phyloP scores from a whole-genome alignment of 1,140 invertebrate genomes.

The Panulirus ornatus region DNA sequence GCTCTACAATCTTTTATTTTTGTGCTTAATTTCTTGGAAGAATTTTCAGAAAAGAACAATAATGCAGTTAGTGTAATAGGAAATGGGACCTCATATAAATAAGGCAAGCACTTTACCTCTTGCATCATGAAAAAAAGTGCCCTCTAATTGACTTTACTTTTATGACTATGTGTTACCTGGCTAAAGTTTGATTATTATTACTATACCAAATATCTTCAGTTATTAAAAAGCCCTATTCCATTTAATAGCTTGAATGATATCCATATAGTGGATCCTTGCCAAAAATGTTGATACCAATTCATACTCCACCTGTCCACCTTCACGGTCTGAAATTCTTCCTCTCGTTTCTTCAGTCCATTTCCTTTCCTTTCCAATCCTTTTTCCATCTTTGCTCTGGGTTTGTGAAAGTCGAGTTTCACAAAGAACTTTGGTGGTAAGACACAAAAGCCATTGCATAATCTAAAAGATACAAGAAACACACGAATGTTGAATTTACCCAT shows the following conservation, averaged over 20 bases:
- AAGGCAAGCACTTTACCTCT: too few species aligned
- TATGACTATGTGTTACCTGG: too few species aligned
- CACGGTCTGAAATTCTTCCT: slow-evolving; percentile 78
- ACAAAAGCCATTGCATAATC: slow-evolving; percentile 88
- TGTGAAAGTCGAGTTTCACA: slow-evolving; percentile 79
- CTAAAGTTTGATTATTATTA: too few species aligned
- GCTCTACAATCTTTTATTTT: too few species aligned
- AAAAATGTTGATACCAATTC: slow-evolving; percentile 86
- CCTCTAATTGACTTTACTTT: too few species aligned
- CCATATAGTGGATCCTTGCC: slow-evolving; percentile 82
- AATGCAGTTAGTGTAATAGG: too few species aligned
- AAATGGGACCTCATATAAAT: too few species aligned
- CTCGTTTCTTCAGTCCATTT: slow-evolving; percentile 32
- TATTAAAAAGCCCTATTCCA: slow-evolving; percentile 79
- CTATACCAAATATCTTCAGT: too few species aligned
- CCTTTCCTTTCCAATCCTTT: background rate
- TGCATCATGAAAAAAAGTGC: too few species aligned
- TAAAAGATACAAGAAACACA: slow-evolving; percentile 77
- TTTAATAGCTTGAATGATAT: slow-evolving; percentile 82
- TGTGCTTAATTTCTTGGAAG: too few species aligned
- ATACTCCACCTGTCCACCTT: slow-evolving; percentile 83
- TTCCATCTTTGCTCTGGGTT: slow-evolving; percentile 7
- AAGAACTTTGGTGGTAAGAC: slow-evolving; percentile 86
- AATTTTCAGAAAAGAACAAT: too few species aligned
- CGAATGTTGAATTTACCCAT: background rate